A percentile compares a stretch with the other conserved stretches of the same genome.
phyloP scores from a whole-genome alignment of 2,113 vertebrate genomes.

The Amazona vittata region DNA sequence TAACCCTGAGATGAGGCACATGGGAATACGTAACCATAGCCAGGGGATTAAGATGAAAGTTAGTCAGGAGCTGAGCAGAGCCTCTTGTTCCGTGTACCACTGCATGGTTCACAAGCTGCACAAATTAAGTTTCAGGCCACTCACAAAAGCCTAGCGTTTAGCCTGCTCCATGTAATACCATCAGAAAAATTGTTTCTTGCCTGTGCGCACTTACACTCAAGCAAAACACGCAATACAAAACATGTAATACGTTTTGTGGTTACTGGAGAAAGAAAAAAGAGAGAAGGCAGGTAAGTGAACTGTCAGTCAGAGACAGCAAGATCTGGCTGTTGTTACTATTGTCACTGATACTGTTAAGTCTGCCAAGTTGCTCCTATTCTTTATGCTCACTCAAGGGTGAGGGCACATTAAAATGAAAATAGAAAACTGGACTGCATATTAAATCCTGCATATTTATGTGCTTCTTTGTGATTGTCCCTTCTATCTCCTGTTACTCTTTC shows the following conservation, averaged over 20 bases:
- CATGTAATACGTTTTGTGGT: conserved; percentile 20
- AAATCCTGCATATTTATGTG: conserved; percentile 18
- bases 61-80: neutral
- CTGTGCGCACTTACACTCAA: neutral
- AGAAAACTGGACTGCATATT: neutral
- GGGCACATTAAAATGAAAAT: conserved; percentile 28
- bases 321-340: conserved; percentile 1
- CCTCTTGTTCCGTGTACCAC: neutral
- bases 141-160: conserved; percentile 19
- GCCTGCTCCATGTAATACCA: neutral
- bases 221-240: neutral
- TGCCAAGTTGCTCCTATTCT: neutral
- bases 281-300: conserved; percentile 25
- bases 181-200: conserved; percentile 48
- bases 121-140: conserved; percentile 44
- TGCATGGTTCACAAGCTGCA: neutral
- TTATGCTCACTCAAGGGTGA: conserved; percentile 27
- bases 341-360: neutral
- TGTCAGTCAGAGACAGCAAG: conserved; percentile 2
- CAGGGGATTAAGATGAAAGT: neutral
- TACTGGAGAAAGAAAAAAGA: neutral
- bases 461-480: neutral
- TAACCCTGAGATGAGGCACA: neutral
- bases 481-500: neutral
- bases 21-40: neutral